Base-by-base conservation (phyloP, 2,113 vertebrate species). In the Phalacrocorax carbo region DNA sequence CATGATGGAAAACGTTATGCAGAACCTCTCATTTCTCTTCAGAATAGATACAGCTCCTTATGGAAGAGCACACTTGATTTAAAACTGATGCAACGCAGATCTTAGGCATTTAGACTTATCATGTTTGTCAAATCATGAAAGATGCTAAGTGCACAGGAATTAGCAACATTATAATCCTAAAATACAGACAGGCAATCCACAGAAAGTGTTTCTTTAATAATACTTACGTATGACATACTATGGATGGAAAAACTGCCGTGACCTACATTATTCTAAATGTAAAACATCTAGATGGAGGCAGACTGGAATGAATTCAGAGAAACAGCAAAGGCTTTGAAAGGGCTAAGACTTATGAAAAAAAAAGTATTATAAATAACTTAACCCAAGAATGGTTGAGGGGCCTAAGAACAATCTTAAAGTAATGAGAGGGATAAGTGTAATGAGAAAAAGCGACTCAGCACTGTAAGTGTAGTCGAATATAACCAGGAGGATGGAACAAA, bases 1-100 rank as follows among this genome's bases (percentile, higher is more conserved):
- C 93, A 60, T 34, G 80, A 27, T 95, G 93, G 92, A 91, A 94
- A 96, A 94, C 29, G 10, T 89, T 68, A 29, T 72, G 48, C 60
- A 86, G 72, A 92, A 75, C 83, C 62, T 52, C 57, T 94, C 27
- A 76, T 94, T 97, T 96, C 94, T 82, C 72, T 92, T 84, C 79
- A 78, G 95, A 88, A 78, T 26, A 84, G 76, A 86, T 48, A 14
- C 81, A 91, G 72, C 44, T 70, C 79, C 62, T 69, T 71, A 19
- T 2, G 4, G 77, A 55, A 20, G 51, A 61, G 80, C 87, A 25
- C 18, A 15, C 12, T 92, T 81, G 83, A 46, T 78, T 76, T 60
- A 46, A 79, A 95, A 66, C 15, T 52, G 65, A 34, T 81, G 23
- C 18, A 65, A n/a, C 2, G 3, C 61, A 78, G 49, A 44, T 22